A percentile compares a stretch with the other conserved stretches of the same genome.
phyloP scores from a whole-genome alignment of 2,888 invertebrate genomes.

The Orchestes rusci region DNA sequence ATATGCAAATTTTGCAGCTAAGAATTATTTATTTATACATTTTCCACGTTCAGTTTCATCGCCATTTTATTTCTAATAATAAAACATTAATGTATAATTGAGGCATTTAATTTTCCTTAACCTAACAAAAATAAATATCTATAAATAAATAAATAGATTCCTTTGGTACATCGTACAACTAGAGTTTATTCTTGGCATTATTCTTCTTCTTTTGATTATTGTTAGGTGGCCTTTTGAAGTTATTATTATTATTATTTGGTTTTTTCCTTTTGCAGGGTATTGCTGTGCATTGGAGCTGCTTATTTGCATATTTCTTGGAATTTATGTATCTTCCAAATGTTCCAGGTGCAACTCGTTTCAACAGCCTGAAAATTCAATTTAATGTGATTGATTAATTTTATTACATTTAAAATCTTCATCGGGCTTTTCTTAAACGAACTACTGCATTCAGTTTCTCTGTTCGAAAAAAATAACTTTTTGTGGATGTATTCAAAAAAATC shows the following conservation, averaged over 20 bases:
- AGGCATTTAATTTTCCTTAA: constrained; percentile 13
- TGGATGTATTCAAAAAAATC: too few species aligned
- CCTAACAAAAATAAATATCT: constrained; percentile 30
- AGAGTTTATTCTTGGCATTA: constrained; percentile 21
- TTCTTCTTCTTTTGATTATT: constrained; percentile 27
- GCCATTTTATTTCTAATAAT: constrained; percentile 37
- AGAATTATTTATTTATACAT: constrained; percentile 37
- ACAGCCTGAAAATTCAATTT: constrained; percentile 35
- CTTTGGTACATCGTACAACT: constrained; percentile 33
- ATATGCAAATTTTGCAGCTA: constrained; percentile 36
- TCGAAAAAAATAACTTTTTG: too few species aligned
- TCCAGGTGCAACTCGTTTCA: constrained; percentile 38
- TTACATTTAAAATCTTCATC: background rate
- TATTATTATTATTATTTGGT: constrained; percentile 8
- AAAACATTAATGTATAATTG: constrained; percentile 32
- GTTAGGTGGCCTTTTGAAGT: constrained; percentile 15
- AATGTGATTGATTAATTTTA: background rate
- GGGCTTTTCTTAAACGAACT: background rate
- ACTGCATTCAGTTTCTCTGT: too few species aligned
- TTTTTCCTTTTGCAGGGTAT: constrained; percentile 38
- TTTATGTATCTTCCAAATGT: constrained; percentile 38
- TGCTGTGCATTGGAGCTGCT: constrained; percentile 39
- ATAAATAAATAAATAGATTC: constrained; percentile 28
- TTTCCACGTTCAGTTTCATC: constrained; percentile 33
- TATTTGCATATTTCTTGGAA: constrained; percentile 37